These are phyloP conservation scores for Microchrysa polita DNA, from an alignment of 2,888 invertebrate species.

Conservation along the genomic window DNA sequence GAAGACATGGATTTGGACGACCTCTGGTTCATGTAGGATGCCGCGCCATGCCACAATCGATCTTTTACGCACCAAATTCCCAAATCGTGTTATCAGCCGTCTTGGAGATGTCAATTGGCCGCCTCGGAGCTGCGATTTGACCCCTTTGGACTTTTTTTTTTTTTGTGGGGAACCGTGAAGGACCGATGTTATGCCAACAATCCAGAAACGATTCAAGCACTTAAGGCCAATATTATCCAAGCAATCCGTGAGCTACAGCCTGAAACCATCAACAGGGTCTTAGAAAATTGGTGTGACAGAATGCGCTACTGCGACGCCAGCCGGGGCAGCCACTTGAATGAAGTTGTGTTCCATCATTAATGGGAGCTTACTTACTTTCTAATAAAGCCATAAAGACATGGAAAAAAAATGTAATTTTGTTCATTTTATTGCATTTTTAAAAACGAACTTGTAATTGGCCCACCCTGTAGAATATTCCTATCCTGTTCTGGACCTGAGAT, in stretches of 20 bases:
- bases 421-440: constrained; percentile 19
- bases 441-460: constrained; percentile 39
- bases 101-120: not conserved
- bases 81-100: constrained; percentile 21
- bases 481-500: too few relatives aligned
- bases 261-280: constrained; percentile 1
- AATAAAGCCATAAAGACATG: constrained; percentile 41
- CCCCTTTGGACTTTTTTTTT: constrained; percentile 10
- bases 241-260: constrained; percentile 4
- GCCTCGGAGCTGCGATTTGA: not conserved
- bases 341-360: constrained; percentile 2
- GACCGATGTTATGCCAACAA: constrained; percentile 21
- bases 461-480: too few relatives aligned
- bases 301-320: not conserved
- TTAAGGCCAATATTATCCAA: constrained; percentile 18
- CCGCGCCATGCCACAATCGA: not conserved
- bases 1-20: constrained; percentile 18
- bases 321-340: not conserved
- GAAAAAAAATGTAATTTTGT: constrained; percentile 20
- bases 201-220: constrained; percentile 20
- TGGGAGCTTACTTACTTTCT: constrained; percentile 19
- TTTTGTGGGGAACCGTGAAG: constrained; percentile 11
- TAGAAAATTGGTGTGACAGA: constrained; percentile 11
- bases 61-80: not conserved
- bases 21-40: constrained; percentile 5